Conservation (phyloP, 2,888 invertebrate species). For the Petrolisthes cinctipes region DNA sequence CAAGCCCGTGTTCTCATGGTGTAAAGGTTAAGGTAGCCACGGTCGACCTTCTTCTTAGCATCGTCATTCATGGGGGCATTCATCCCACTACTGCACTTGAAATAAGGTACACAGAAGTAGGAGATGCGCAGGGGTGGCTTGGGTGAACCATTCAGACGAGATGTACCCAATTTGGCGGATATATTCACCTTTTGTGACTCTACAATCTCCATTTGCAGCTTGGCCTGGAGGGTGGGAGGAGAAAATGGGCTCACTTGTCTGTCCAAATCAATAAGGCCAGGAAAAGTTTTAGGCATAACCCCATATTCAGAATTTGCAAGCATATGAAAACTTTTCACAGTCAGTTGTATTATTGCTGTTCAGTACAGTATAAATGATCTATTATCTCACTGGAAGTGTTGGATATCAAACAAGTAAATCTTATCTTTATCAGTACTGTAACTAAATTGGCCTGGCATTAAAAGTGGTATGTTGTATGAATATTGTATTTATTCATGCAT, state of each 20-base stretch:
- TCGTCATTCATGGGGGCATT: constrained; percentile 56
- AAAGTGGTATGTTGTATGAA: too few relatives aligned
- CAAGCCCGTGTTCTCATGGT: constrained; percentile 31
- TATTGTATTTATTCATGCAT: too few relatives aligned
- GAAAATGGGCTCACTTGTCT: too few relatives aligned
- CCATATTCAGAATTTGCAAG: not conserved
- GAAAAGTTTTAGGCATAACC: not conserved
- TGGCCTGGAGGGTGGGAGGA: not conserved
- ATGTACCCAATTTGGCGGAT: not conserved
- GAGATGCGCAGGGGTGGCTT: constrained; percentile 6
- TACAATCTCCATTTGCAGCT: not conserved
- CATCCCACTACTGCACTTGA: constrained; percentile 34
- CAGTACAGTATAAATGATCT: too few relatives aligned
- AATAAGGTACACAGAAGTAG: constrained; percentile 35
- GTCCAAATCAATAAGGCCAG: not conserved
- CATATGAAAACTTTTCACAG: too few relatives aligned
- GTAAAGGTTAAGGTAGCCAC: constrained; percentile 46
- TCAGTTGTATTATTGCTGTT: too few relatives aligned
- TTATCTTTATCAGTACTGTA: too few relatives aligned
- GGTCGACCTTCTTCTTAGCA: constrained; percentile 35
- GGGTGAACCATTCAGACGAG: not conserved
- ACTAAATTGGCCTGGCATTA: too few relatives aligned
- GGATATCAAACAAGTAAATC: too few relatives aligned
- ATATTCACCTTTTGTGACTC: not conserved
- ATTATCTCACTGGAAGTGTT: too few relatives aligned